Base-by-base conservation (phyloP, 2,797 vertebrate genomes). In the Fratercula arctica region DNA sequence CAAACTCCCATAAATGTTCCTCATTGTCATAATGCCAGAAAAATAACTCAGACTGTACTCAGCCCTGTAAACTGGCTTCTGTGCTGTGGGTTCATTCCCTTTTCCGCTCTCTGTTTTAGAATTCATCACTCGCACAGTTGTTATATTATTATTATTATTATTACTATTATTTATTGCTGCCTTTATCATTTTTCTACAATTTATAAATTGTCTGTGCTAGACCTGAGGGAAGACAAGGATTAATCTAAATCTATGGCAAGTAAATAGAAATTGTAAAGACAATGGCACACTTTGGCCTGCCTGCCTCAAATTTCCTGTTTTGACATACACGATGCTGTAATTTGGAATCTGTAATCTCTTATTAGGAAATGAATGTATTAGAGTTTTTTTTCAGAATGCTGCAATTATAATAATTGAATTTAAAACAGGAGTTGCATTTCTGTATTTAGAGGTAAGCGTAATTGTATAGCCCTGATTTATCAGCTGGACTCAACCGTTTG, bases 201-300 rank as follows among this genome's bases (percentile, higher is more conserved):
- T 96, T 97, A 96, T 96, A 97, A 97, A 96, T 87, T 82, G 76
- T 63, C 93, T 90, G 63, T 91, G 93, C 90, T 95, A 96, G 96
- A 97, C 97, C 91, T 88, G 88, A 95, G 88, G 96, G 96, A 97
- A 96, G 93, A 96, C 90, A 85, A 97, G 79, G 91, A 97, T 98
- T 97, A 97, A 93, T 87, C 95, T 95, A 97, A 96, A 97, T 95
- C 95, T 89, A 92, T 87, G 91, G 90, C 54, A 95, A 97, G 95
- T 96, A 97, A 98, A 98, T 90, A 97, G 87, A 96, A 97, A 98
- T 97, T 95, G 84, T 89, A 92, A 96, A 96, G 96, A 97, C 94
- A 98, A 94, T 82, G 93, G 95, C 90, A 94, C 88, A 84, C 93
- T 93, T 95, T 90, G 93, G 93, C 72, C 93, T 90, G 88, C 88